Evolutionary conservation across 2,888 invertebrate genomes (phyloP), one percentile per base, ranked within the genome.

Genomic region (Apamea anceps): DNA sequence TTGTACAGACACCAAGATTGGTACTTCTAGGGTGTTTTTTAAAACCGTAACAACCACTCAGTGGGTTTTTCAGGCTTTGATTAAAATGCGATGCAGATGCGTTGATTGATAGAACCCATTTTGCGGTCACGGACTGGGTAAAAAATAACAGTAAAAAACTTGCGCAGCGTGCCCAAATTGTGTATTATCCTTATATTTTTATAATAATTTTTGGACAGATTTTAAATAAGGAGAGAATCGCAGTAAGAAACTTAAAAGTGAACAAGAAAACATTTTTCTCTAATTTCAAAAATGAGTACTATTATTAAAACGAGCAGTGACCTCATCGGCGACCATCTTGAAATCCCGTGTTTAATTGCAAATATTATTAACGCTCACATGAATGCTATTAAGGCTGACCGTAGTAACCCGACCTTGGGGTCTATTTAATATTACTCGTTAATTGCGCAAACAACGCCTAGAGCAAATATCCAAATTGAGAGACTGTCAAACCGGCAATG

Each of bases 301-400:
- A 48, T 51, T 51, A n/a, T 68, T 62, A 48, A 72, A 71, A 60
- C 54, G 51, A 76, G 68, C 66, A 54, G 68, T 89, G 88, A 89
- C 77, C 80, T 89, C 90, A 85, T 77, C 66, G 60, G 66, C 79
- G 67, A 70, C 77, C 85, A 81, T 85, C 82, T 88, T 87, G 81
- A 80, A 86, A 83, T 88, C 81, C 81, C 74, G 63, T 81, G 81
- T 85, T 87, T 87, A 89, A 85, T 88, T 87, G 87, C 84, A 90
- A 88, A 88, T 84, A 90, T 87, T 89, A 90, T 91, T 88, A 91
- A 82, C 82, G 81, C 86, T 84, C 83, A 77, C 86, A 88, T 84
- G 86, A 89, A 80, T 82, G 85, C 80, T 83, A 87, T 85, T 88
- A 85, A 86, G 80, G 85, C 86, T 84, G 77, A 75, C 78, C 87